Conservation (phyloP, 2,888 invertebrate genomes). For the Mayetiola destructor region DNA sequence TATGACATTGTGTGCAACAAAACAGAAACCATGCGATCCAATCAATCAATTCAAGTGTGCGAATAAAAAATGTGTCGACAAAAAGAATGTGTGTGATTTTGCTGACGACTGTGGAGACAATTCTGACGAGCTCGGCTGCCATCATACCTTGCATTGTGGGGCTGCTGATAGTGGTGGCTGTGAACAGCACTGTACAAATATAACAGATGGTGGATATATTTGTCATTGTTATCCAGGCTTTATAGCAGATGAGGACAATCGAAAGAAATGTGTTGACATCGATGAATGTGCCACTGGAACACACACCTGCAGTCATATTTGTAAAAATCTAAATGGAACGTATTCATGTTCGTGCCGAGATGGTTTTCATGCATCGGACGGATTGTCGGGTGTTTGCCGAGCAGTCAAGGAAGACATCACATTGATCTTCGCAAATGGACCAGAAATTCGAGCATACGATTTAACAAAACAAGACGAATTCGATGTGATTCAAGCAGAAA, state of each 20-base stretch:
- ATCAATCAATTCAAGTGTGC: constrained; percentile 75
- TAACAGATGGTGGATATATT: constrained; percentile 71
- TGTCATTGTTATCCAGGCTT: constrained; percentile 82
- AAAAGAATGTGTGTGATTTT: constrained; percentile 68
- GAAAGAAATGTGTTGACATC: constrained; percentile 74
- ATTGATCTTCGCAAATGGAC: constrained; percentile 65
- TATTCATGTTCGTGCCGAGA: constrained; percentile 75
- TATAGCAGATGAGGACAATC: constrained; percentile 62
- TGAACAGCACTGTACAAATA: constrained; percentile 78
- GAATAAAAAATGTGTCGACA: constrained; percentile 70
- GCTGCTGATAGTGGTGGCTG: constrained; percentile 59
- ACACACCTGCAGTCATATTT: constrained; percentile 87
- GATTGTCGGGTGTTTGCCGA: constrained; percentile 69
- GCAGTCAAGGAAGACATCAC: constrained; percentile 50
- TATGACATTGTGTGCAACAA: constrained; percentile 72
- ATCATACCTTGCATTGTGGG: constrained; percentile 47
- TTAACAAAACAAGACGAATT: constrained; percentile 52
- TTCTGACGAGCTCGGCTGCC: constrained; percentile 84
- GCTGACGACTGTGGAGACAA: constrained; percentile 83
- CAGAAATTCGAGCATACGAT: constrained; percentile 66
- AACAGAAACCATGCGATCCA: constrained; percentile 59
- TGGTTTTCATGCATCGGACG: constrained; percentile 64
- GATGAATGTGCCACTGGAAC: constrained; percentile 74
- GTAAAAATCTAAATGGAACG: constrained; percentile 81
- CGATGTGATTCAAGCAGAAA: constrained; percentile 69